phyloP scores from a whole-genome alignment of 2,888 invertebrate genomes.

The Hyles lineata region DNA sequence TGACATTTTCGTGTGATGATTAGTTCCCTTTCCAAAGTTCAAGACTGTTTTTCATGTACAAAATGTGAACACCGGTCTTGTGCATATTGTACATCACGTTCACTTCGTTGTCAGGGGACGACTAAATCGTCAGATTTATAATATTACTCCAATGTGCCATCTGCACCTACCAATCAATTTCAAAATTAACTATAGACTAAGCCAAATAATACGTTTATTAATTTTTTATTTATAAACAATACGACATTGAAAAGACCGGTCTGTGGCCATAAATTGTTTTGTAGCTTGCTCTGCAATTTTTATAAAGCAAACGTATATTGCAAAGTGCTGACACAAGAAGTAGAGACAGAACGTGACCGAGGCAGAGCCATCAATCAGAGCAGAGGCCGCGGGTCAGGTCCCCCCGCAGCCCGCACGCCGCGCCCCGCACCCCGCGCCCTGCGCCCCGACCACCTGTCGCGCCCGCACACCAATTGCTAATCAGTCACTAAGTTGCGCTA shows the following conservation, averaged over 20 bases:
- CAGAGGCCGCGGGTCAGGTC: conserved; percentile 70
- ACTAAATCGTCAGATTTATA: too few relatives aligned
- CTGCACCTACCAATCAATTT: too few relatives aligned
- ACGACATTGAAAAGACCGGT: neutral
- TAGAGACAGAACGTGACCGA: conserved; percentile 59
- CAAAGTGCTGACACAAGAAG: conserved; percentile 60
- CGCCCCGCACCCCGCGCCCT: conserved; percentile 37
- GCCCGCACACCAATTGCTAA: conserved; percentile 78
- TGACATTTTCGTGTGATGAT: conserved; percentile 64
- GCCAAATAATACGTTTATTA: too few relatives aligned
- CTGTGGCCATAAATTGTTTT: neutral
- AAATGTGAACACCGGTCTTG: neutral
- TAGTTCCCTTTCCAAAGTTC: conserved; percentile 50
- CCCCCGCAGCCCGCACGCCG: conserved; percentile 32
- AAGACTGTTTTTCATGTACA: conserved; percentile 39
- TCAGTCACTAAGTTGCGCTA: conserved; percentile 82
- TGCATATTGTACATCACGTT: neutral
- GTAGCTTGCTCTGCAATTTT: conserved; percentile 4
- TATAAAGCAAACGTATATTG: conserved; percentile 40
- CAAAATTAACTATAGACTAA: too few relatives aligned
- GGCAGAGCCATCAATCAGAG: conserved; percentile 72
- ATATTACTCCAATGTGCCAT: neutral
- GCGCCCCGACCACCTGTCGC: conserved; percentile 80
- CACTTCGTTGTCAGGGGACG: neutral
- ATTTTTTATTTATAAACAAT: too few relatives aligned